phyloP scores from a whole-genome alignment of 1,140 invertebrate species.

The Ganaspis sp. region DNA sequence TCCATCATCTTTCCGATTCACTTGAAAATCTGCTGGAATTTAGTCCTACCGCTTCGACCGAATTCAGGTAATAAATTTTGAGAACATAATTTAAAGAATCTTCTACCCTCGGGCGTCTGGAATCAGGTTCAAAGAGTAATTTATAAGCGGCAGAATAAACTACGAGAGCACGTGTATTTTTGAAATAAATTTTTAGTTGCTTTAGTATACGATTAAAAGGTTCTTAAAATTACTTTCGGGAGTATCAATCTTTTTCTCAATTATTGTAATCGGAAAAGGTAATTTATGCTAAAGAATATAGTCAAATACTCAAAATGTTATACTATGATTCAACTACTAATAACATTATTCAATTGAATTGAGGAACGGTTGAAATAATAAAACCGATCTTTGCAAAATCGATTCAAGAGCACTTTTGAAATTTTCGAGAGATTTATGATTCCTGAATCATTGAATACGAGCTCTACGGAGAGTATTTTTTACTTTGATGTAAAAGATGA shows the following conservation, averaged over 20 bases:
- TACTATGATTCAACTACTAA: no score
- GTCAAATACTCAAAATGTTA: no score
- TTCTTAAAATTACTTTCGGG: no score
- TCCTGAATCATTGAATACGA: background rate
- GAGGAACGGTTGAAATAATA: no score
- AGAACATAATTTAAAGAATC: slow-evolving; percentile 11
- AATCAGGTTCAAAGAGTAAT: background rate
- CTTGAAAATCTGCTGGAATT: background rate
- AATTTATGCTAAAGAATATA: no score
- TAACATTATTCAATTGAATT: no score
- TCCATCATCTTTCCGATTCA: background rate
- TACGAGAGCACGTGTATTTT: slow-evolving; percentile 3
- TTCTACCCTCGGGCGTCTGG: background rate
- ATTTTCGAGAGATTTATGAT: background rate
- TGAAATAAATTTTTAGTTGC: background rate
- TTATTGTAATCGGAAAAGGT: no score
- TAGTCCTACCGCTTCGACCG: background rate
- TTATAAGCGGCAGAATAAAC: slow-evolving; percentile 1
- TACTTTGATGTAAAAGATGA: slow-evolving; percentile 1
- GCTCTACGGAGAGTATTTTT: background rate
- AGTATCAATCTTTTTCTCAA: no score
- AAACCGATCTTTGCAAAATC: background rate
- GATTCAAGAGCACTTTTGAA: background rate
- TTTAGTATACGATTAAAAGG: no score
- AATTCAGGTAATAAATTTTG: slow-evolving; percentile 14